A percentile compares a stretch with the other conserved stretches of the same genome.
Conservation (phyloP, 1,140 invertebrate genomes). For the Anoplolepis gracilipes region DNA sequence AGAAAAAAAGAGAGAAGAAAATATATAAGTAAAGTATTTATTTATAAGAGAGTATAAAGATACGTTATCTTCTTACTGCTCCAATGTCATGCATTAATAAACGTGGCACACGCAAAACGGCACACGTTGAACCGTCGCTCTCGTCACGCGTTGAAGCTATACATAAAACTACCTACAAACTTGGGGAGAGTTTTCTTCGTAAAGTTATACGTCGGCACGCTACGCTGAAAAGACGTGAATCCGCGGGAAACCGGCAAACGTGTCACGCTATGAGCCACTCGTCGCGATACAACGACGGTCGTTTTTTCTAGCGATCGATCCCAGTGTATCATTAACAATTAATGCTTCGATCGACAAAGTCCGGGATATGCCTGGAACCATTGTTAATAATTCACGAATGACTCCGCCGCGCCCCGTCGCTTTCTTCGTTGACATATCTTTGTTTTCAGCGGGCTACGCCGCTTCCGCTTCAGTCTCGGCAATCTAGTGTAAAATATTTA, state of each 20-base stretch:
- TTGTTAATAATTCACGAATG: conserved; percentile 64
- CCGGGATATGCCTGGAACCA: conserved; percentile 39
- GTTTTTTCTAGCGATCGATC: conserved; percentile 55
- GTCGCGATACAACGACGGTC: conserved; percentile 10
- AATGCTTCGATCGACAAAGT: conserved; percentile 52
- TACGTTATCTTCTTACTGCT: conserved; percentile 55
- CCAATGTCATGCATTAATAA: conserved; percentile 58
- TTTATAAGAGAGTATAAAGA: conserved; percentile 37
- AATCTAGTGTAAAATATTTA: neutral
- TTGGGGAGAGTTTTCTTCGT: conserved; percentile 47
- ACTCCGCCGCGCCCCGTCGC: conserved; percentile 50
- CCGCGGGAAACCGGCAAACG: conserved; percentile 30
- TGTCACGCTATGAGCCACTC: conserved; percentile 48
- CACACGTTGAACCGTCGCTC: conserved; percentile 42
- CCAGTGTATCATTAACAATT: conserved; percentile 37
- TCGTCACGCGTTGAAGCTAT: conserved; percentile 29
- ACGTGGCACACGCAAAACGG: conserved; percentile 49
- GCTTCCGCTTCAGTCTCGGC: neutral
- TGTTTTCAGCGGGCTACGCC: neutral
- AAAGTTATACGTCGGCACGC: conserved; percentile 55
- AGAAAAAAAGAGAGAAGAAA: neutral
- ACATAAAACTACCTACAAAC: conserved; percentile 54
- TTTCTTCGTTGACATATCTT: conserved; percentile 22
- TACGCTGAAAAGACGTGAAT: conserved; percentile 51
- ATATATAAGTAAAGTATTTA: conserved; percentile 25